Evolutionary conservation across 1,140 invertebrate species (phyloP).

Genomic region (Metopolophium dirhodum): DNA sequence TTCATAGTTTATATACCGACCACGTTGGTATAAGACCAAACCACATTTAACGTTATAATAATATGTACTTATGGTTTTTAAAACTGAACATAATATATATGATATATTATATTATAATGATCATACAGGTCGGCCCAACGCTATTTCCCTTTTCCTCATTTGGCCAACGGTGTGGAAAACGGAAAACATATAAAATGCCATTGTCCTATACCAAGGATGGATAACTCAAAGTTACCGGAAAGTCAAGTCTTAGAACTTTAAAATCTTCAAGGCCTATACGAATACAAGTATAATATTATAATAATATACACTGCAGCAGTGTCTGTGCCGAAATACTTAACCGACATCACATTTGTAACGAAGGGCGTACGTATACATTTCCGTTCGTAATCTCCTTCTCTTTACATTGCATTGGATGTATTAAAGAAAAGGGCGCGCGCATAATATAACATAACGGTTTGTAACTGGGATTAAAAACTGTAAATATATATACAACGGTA

Average conservation of each 20-base stretch:
- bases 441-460: background rate
- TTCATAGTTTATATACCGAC: background rate
- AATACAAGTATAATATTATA: no score
- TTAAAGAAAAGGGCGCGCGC: background rate
- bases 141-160: background rate
- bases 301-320: background rate
- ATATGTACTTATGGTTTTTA: background rate
- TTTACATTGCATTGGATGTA: background rate
- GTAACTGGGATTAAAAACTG: background rate
- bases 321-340: background rate
- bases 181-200: background rate
- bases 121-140: background rate
- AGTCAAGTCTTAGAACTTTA: no score
- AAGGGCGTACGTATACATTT: background rate
- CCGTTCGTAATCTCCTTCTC: background rate
- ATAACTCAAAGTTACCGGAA: no score
- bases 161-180: background rate
- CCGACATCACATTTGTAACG: background rate
- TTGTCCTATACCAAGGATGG: background rate
- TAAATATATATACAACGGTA: background rate
- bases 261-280: no score
- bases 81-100: background rate
- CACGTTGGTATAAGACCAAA: background rate
- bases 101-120: no score
- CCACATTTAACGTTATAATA: background rate